Base-by-base conservation (phyloP, 2,113 vertebrate genomes). In the Pycnonotus jocosus region DNA sequence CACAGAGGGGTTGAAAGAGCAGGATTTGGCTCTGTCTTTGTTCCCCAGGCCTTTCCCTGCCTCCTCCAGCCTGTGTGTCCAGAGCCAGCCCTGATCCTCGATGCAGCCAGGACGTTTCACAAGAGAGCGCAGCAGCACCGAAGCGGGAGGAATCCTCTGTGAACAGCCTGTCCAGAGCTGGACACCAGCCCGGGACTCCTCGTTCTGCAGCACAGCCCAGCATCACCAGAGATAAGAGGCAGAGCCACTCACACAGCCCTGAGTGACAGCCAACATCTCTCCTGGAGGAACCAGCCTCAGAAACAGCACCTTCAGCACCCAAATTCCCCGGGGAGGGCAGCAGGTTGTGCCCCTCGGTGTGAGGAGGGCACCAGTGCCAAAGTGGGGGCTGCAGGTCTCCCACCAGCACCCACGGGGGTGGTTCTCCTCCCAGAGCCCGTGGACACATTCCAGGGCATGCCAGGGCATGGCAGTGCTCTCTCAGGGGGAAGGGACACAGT, bases 321-420 rank as follows among this genome's bases (percentile, higher is more conserved):
- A 33, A 2, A 47, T 11, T 11, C 11, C 27, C 2, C 0, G 18
- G 50, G 30, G 9, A 65, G 20, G 51, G 60, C 33, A 60, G 56
- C 2, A 1, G 66, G 20, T 16, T 5, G 33, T 18, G 28, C 24
- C 74, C 13, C 69, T 88, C 1, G 0, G 9, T 11, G 50, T 38
- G 51, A 54, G 45, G 38, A 68, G 28, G 25, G 22, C n/a, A 33
- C 12, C 56, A 18, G 62, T 2, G 3, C 13, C 44, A 19, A 4
- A 54, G 10, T 0, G 0, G 21, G 27, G 23, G 25, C 44, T 86
- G 38, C 9, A 1, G 2, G 2, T 38, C 65, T 68, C 28, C 53
- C 69, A 48, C 6, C n/a, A 27, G 42, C 12, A 19, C 14, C n/a
- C 15, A 7, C 0, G 0, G 7, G 47, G 35, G 7, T 27, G 2